Base-by-base conservation (phyloP, 2,113 vertebrate species). In the Condylura cristata region DNA sequence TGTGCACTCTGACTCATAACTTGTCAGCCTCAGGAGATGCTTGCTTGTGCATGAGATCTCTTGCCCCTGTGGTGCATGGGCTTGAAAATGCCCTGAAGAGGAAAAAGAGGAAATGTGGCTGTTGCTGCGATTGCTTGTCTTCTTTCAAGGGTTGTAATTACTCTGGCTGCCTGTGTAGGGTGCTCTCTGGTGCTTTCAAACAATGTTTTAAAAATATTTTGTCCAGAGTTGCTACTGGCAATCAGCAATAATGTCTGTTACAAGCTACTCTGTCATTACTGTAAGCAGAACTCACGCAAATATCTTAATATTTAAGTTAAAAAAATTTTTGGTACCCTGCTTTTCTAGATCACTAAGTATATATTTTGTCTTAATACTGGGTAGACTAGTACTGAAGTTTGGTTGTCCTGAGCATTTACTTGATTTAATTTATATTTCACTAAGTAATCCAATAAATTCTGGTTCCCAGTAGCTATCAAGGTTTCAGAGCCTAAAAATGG, bases 401-500 rank as follows among this genome's bases (percentile, higher is more conserved):
- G 68, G 51, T 53, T 94, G 51, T 84, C 87, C 72, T 93, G 65
- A 91, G 30, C 84, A 84, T 58, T 79, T 88, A 89, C 34, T 87
- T 95, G 32, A 94, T 22, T 88, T 46, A 41, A 89, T 58, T 95
- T 87, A 81, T 88, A 76, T 88, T 83, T 94, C 51, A 90, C 44
- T 70, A 68, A 91, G 37, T 56, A 94, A 91, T 65, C 17, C 30
- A 86, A 37, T 86, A 93, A 76, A 12, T 85, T 92, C 92, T 83
- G 68, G 30, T 81, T 88, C 30, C 8, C 66, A 32, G 66, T 72
- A 72, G n/a, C 61, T 90, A 37, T 79, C n/a, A 87, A 89, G 66
- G 63, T 93, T 90, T 71, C 82, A 76, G 68, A 92, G 82, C 48
- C 13, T 84, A 79, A 90, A 82, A 93, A 74, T 41, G 58, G 18